Base-by-base conservation (phyloP, 2,797 vertebrate species). In the Platalea minor region DNA sequence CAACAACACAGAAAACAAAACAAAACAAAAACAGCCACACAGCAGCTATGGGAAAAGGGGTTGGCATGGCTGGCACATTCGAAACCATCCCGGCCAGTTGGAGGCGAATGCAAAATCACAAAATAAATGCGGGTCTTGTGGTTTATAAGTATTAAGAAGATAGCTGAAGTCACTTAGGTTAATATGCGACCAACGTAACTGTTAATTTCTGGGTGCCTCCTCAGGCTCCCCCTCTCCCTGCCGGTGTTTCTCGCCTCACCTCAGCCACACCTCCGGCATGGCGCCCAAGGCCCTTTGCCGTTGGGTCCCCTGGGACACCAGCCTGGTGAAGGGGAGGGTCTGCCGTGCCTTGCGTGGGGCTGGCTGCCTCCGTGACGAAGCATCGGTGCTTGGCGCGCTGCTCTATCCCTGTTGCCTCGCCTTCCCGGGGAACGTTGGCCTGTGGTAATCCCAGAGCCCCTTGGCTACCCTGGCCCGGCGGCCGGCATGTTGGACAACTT, bases 391-490 rank as follows among this genome's bases (percentile, higher is more conserved):
- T 39, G 60, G 10, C 8, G 4, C 35, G 75, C 59, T 2, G 1
- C n/a, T 69, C 57, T 28, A 2, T 33, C 13, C 37, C 18, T 39
- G 7, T 73, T 50, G 18, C 67, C 7, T 74, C 0, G 1, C 39
- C 45, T 86, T 91, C 24, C 25, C 3, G 3, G 57, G 56, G 28
- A 18, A 15, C 0, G 0, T 12, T 2, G 5, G 60, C n/a, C 43
- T 56, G 21, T 19, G 50, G 46, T 43, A 31, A 53, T 83, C 17
- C 45, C 51, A 46, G 79, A 92, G 61, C 50, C 73, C 18, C 35
- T 57, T 0, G 0, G 35, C 33, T 56, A 15, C 60, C 37, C 12
- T 21, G 65, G 46, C 3, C 2, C 1, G 3, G 37, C 4, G 7
- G 68, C 41, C 0, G 1, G 7, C 76, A 39, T 50, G 53, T 85